These are phyloP conservation scores for Sturnus vulgaris DNA, from an alignment of 2,113 vertebrate species.

Conservation along the genomic window DNA sequence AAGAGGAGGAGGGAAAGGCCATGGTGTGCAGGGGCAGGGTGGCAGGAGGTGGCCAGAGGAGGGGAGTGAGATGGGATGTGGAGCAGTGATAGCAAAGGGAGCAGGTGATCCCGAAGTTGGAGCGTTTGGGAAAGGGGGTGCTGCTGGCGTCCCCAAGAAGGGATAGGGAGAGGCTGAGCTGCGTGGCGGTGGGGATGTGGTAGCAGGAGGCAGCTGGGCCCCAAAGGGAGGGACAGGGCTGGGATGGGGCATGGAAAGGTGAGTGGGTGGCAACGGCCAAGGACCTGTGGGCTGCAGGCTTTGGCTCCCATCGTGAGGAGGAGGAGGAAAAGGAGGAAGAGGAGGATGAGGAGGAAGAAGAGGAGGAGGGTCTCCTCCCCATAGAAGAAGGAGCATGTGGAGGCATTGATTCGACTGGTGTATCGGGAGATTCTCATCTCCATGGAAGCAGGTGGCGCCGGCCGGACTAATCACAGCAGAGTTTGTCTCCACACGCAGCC, in stretches of 20 bases:
- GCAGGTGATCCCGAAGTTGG: neutral
- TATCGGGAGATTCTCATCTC: neutral
- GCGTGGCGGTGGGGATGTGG: neutral
- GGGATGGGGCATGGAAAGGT: neutral
- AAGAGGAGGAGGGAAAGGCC: neutral
- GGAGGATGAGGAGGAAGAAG: accelerated
- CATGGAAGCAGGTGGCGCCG: conserved; percentile 5
- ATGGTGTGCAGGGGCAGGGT: accelerated
- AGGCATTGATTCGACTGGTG: neutral
- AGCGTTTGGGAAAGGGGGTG: neutral
- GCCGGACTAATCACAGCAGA: neutral
- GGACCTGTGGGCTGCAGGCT: neutral
- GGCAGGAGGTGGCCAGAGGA: neutral
- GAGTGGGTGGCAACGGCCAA: neutral
- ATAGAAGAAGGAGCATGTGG: accelerated
- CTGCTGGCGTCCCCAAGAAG: neutral
- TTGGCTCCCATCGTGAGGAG: neutral
- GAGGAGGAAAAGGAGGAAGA: neutral
- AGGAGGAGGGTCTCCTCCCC: neutral
- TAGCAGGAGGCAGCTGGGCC: too few species aligned
- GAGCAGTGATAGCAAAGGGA: neutral
- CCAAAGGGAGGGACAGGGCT: neutral
- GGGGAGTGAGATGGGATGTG: accelerated
- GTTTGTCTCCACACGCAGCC: neutral
- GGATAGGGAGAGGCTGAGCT: neutral